A percentile compares a stretch with the other conserved stretches of the same genome.
Evolutionary conservation across 2,888 invertebrate genomes (phyloP).

Genomic region (Sphaerophoria rueppellii): DNA sequence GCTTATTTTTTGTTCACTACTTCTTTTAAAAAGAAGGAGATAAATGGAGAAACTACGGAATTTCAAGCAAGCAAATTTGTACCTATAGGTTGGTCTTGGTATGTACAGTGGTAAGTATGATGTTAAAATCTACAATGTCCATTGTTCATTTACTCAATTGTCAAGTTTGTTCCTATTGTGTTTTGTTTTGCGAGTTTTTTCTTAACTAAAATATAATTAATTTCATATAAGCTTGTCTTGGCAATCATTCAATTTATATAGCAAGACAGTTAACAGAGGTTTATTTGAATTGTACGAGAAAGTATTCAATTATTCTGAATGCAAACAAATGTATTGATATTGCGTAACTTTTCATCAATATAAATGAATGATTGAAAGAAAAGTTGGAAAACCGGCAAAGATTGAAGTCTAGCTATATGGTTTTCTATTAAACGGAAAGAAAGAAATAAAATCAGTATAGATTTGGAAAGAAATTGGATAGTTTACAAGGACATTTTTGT

Average conservation of each 20-base stretch:
- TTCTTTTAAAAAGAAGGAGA: background rate
- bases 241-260: conserved; percentile 3
- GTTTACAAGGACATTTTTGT: too few species aligned
- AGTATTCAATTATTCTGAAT: background rate
- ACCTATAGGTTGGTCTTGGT: too few species aligned
- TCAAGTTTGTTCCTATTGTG: conserved; percentile 16
- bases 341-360: too few species aligned
- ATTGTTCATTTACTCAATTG: conserved; percentile 25
- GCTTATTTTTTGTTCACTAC: background rate
- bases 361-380: too few species aligned
- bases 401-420: too few species aligned
- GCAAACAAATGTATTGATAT: background rate
- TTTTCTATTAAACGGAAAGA: too few species aligned
- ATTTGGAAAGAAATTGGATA: too few species aligned
- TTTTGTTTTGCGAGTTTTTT: background rate
- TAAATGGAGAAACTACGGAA: background rate
- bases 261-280: background rate
- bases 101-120: conserved; percentile 14
- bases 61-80: too few species aligned
- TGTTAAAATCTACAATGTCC: conserved; percentile 14
- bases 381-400: too few species aligned
- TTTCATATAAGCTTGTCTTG: conserved; percentile 1
- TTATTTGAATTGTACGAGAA: background rate
- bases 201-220: conserved; percentile 6
- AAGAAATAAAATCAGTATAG: too few species aligned